Evolutionary conservation across 2,888 invertebrate genomes (phyloP).

Genomic region (Norana najaformis): DNA sequence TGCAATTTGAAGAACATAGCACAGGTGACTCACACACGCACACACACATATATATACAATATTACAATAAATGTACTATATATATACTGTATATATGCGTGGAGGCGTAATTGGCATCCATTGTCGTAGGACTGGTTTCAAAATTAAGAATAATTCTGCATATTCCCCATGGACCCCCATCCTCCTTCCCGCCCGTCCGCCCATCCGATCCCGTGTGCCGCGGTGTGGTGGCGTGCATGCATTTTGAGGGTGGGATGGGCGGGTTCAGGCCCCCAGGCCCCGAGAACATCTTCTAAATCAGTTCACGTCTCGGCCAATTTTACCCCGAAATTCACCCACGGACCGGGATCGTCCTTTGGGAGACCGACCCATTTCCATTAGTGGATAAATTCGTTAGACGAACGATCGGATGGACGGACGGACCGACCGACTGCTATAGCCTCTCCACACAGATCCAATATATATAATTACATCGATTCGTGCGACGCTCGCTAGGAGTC

Average conservation of each 20-base stretch:
- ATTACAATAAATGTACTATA: no score
- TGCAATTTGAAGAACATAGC: no score
- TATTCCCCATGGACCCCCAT: not conserved
- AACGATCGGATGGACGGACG: not conserved
- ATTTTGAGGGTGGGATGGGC: conserved; percentile 1
- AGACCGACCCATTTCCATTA: conserved; percentile 21
- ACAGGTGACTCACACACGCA: no score
- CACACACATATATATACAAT: no score
- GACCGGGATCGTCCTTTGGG: not conserved
- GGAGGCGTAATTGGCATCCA: not conserved
- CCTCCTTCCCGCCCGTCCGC: not conserved
- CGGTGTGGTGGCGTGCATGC: not conserved
- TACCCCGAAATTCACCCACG: not conserved
- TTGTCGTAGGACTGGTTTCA: not conserved
- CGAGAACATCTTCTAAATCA: conserved; percentile 15
- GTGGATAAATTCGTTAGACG: not conserved
- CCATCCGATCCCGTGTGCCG: not conserved
- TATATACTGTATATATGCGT: not conserved
- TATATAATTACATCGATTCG: conserved; percentile 14
- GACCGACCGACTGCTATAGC: not conserved
- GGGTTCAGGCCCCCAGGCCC: not conserved
- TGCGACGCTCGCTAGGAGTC: conserved; percentile 9
- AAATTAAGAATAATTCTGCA: conserved; percentile 1
- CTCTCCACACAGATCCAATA: not conserved
- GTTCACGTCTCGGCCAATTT: not conserved